phyloP scores from a whole-genome alignment of 2,797 vertebrate species.

The Microctenopoma stevenorrisi region DNA sequence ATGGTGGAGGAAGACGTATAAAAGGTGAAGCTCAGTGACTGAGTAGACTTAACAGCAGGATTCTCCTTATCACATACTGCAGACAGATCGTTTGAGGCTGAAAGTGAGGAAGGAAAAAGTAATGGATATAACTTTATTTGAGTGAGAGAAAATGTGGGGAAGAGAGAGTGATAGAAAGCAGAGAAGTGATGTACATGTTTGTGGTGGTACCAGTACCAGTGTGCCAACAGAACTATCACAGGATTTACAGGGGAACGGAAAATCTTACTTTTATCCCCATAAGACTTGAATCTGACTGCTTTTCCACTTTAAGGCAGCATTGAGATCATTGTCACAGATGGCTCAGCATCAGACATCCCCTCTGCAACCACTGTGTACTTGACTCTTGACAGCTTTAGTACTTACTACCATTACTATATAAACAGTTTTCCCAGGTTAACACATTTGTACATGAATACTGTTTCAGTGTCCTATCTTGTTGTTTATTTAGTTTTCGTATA shows the following conservation, averaged over 20 bases:
- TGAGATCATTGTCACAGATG: constrained; percentile 54
- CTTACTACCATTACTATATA: constrained; percentile 7
- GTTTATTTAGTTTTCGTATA: neutral
- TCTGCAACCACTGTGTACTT: constrained; percentile 34
- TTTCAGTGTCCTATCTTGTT: neutral
- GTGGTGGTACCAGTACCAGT: constrained; percentile 48
- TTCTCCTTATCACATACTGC: constrained; percentile 48
- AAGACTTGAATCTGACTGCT: constrained; percentile 55
- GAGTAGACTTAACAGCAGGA: constrained; percentile 53
- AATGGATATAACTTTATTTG: constrained; percentile 43
- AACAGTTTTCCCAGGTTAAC: constrained; percentile 15
- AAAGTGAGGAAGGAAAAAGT: constrained; percentile 19
- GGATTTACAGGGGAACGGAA: constrained; percentile 61
- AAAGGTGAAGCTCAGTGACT: constrained; percentile 23
- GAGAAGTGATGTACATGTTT: constrained; percentile 19
- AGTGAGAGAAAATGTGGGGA: constrained; percentile 19
- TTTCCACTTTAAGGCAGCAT: constrained; percentile 50
- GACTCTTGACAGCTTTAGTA: constrained; percentile 20
- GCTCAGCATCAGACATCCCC: constrained; percentile 40
- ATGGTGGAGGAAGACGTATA: neutral
- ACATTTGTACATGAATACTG: neutral
- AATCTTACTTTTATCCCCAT: constrained; percentile 50
- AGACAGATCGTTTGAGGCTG: constrained; percentile 33
- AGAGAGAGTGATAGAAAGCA: constrained; percentile 11
- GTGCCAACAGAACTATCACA: constrained; percentile 53